Base-by-base conservation (phyloP, 2,797 vertebrate genomes). In the Coranthus polyacanthus region DNA sequence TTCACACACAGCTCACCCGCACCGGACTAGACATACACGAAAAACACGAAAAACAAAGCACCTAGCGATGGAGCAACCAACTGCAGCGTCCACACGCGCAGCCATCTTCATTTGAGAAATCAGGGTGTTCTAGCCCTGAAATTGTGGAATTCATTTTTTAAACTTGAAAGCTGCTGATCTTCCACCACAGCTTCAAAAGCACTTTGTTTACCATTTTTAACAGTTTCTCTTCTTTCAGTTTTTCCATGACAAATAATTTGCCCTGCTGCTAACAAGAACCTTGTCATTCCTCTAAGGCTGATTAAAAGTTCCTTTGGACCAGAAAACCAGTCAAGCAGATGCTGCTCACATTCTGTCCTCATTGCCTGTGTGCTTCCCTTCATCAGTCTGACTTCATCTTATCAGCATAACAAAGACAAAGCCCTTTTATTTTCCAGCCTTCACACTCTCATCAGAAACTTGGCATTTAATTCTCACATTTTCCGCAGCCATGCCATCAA, bases 291-390 rank as follows among this genome's bases (percentile, higher is more conserved):
- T 39, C 46, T 12, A 18, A 42, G 18, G 43, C 24, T 51, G 59
- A 50, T 51, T 62, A 41, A 42, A 62, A 60, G 37, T n/a, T n/a
- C n/a, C n/a, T n/a, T n/a, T n/a, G n/a, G n/a, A 51, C 8, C 9
- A 51, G 45, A 39, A 60, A 61, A 39, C 11, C 21, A 61, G 15
- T 61, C 16, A 34, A 29, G 22, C 46, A 41, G 38, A 51, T 51
- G 59, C 24, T 42, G 26, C 16, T 29, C 20, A 29, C 37, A 11
- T 42, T 49, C 16, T 13, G 20, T 42, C 54, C 45, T 51, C 20
- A 21, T 16, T n/a, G 24, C 34, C 24, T 42, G 6, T 24, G 41
- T 22, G n/a, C n/a, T n/a, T n/a, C n/a, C 18, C 38, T 15, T 39
- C 11, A 47, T 59, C 44, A 39, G 20, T 26, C 16, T 22, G n/a